Evolutionary conservation across 2,888 invertebrate genomes (phyloP).

Genomic region (Callinectes sapidus): DNA sequence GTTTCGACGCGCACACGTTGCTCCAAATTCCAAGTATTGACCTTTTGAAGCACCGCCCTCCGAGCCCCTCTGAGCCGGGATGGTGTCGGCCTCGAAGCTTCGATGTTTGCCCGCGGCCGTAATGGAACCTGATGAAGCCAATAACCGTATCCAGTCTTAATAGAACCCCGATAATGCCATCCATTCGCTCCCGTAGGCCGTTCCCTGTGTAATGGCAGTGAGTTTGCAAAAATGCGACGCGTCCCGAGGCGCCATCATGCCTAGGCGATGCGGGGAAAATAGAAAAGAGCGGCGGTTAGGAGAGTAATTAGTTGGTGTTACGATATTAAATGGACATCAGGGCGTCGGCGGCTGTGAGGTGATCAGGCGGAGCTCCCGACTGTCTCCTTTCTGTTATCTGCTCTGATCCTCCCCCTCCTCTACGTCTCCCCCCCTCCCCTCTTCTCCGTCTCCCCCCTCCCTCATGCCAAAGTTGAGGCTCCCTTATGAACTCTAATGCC

Average conservation of each 20-base stretch:
- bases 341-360: constrained; percentile 47
- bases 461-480: not conserved
- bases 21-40: constrained; percentile 50
- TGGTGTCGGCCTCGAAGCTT: constrained; percentile 58
- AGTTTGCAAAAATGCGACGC: constrained; percentile 56
- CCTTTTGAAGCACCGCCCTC: constrained; percentile 41
- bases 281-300: constrained; percentile 40
- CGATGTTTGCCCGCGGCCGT: constrained; percentile 63
- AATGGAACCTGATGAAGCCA: constrained; percentile 66
- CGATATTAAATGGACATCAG: constrained; percentile 60
- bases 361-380: constrained; percentile 39
- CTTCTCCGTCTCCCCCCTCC: not conserved
- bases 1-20: constrained; percentile 30
- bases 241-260: constrained; percentile 51
- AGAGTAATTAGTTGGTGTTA: constrained; percentile 43
- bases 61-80: constrained; percentile 52
- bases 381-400: not conserved
- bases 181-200: constrained; percentile 54
- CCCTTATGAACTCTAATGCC: constrained; percentile 26
- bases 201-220: constrained; percentile 57
- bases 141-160: constrained; percentile 64
- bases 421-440: not conserved
- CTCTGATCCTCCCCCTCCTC: not conserved
- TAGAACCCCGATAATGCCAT: constrained; percentile 66
- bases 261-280: constrained; percentile 48